Evolutionary conservation across 2,888 invertebrate species (phyloP), one percentile per base, ranked within the genome.

Genomic region (Zele albiditarsus): DNA sequence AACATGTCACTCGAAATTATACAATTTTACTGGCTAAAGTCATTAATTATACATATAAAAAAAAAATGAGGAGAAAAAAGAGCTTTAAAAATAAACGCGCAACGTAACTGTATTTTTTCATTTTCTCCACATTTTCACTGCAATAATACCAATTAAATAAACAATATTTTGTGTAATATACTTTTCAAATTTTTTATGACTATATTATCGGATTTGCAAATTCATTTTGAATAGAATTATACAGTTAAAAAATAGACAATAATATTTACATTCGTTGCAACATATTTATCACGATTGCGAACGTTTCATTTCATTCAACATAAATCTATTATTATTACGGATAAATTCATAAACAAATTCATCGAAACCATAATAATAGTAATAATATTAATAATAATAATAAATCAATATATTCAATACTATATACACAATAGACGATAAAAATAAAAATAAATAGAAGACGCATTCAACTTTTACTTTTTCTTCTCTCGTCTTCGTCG

Each of bases 401-500:
- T 46, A 23, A 5, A 23, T 67, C n/a, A 46, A 10, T 42, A 38
- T 49, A 4, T 28, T 20, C 28, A 12, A 38, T 20, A 63, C 2
- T n/a, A 53, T 53, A 53, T 53, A 53, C 8, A 53, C 6, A 20
- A 66, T 23, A 67, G 14, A 67, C 46, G 14, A 63, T 5, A 10
- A 38, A 46, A 27, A 67, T 25, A n/a, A 38, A 33, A 38, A 31
- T 33, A 20, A 25, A 38, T 23, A 20, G 3, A 14, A 23, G 27
- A 67, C 1, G 14, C 16, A 31, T 25, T n/a, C n/a, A 14, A 16
- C 23, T 67, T 42, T 67, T 25, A 31, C 3, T 25, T 20, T 27
- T n/a, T 25, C 25, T 38, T 63, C 20, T n/a, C 71, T 58, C 46
- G 28, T 49, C 33, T 62, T 57, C 71, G 67, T 57, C 67, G 4